Conservation (phyloP, 2,113 vertebrate genomes). For the Alligator sinensis region DNA sequence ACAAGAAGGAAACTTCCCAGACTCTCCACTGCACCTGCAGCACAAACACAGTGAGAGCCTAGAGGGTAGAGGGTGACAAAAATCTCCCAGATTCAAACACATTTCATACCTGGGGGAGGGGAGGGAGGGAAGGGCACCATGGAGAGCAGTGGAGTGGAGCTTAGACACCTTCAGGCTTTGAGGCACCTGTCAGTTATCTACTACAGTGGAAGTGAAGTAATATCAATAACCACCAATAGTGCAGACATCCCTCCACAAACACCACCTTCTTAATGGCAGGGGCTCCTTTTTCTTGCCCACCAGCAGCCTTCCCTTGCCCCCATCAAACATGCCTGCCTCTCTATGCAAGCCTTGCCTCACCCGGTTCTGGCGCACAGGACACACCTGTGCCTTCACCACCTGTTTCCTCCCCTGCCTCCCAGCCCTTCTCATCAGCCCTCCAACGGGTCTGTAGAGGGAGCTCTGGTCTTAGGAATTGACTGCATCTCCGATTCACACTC, state of each 20-base stretch:
- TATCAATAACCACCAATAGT: not conserved
- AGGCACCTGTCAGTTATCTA: not conserved
- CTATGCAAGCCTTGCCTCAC: not conserved
- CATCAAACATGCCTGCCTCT: not conserved
- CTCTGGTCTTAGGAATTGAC: not conserved
- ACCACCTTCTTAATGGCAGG: not conserved
- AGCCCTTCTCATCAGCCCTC: not conserved
- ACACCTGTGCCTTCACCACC: not conserved
- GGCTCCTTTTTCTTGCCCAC: not conserved
- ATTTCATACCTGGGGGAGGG: not conserved
- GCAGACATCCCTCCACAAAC: not conserved
- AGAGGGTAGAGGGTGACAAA: not conserved
- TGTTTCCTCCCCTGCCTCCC: not conserved
- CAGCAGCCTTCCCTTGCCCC: not conserved
- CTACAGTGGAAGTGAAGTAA: not conserved
- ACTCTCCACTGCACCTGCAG: constrained; percentile 47
- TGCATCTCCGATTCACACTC: not conserved
- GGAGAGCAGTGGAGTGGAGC: too few species aligned
- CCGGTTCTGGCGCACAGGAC: not conserved
- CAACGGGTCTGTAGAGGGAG: not conserved
- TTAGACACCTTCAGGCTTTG: not conserved
- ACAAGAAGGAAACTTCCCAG: constrained; percentile 15
- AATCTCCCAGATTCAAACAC: not conserved
- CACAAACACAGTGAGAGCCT: constrained; percentile 3
- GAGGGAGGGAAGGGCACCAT: too few species aligned